Base-by-base conservation (phyloP, 2,113 vertebrate genomes). In the Dendrocopos noguchii region DNA sequence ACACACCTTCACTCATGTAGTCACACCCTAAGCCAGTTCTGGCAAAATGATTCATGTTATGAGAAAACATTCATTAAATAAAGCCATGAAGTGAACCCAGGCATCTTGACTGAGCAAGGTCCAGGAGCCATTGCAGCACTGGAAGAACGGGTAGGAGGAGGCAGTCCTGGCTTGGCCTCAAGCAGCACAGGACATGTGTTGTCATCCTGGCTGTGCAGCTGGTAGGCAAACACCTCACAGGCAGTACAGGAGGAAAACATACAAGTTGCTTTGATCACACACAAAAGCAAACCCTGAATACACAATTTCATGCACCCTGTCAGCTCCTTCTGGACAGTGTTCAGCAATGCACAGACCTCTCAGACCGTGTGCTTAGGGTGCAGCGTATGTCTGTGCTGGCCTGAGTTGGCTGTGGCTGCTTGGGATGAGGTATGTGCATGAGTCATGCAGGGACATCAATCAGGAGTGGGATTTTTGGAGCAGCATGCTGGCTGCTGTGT, bases 381-480 rank as follows among this genome's bases (percentile, higher is more conserved):
- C 47, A 17, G 0, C 2, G 9, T 59, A 4, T 3, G 31, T 66
- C 18, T 19, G 5, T 63, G 33, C 9, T 2, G 0, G 11, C 31
- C 56, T 1, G 3, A 33, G 36, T 2, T 66, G 80, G 39, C 88
- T 71, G 15, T 46, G 60, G 50, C 65, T 6, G 5, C 57, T 74
- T 4, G 7, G 29, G 20, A 28, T 53, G 47, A 81, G 53, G 65
- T 44, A 2, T 0, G 0, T 57, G 36, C 12, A 1, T 1, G 4
- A 56, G 36, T 34, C 2, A 2, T 46, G 73, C 7, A 3, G 42
- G 50, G 20, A 17, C 9, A 8, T 70, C 27, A 31, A 7, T 52
- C 64, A 21, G 81, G 64, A 89, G 50, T 72, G 61, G 34, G 74
- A n/a, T n/a, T 93, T 94, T 64, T 87, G 89, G 84, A 81, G 89